These are phyloP conservation scores for Bunonema sp. DNA, from an alignment of 2,888 invertebrate genomes.

Conservation along the genomic window DNA sequence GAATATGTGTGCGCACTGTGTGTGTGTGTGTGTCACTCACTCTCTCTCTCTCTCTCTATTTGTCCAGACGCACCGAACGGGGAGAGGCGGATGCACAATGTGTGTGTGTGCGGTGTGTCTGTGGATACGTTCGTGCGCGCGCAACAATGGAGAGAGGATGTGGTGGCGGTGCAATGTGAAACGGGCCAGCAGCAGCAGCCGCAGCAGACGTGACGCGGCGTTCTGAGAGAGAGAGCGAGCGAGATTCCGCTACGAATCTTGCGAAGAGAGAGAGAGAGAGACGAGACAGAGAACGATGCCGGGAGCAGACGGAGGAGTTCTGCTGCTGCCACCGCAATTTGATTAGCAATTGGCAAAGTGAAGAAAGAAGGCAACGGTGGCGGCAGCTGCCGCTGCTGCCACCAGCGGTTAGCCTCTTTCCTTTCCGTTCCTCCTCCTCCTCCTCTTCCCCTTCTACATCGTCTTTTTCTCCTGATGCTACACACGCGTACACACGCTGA, in stretches of 20 bases:
- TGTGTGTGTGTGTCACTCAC: too few relatives aligned
- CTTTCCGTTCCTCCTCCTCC: background rate
- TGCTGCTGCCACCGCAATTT: background rate
- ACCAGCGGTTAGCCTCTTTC: background rate
- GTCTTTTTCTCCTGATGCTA: conserved; percentile 1
- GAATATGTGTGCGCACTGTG: too few relatives aligned
- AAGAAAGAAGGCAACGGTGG: background rate
- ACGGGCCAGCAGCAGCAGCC: background rate
- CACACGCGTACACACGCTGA: too few relatives aligned
- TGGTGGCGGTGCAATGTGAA: background rate
- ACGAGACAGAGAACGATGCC: background rate
- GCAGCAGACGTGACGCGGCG: background rate
- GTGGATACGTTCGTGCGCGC: too few relatives aligned
- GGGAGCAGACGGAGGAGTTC: background rate
- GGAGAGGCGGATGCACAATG: background rate
- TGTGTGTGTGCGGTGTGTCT: too few relatives aligned
- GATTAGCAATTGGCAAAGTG: background rate
- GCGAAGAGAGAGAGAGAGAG: background rate
- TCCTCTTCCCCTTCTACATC: background rate
- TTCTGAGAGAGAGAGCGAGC: background rate
- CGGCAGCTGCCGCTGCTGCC: background rate
- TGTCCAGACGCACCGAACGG: too few relatives aligned
- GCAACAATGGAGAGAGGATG: background rate
- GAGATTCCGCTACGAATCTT: too few relatives aligned
- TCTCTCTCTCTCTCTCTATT: too few relatives aligned